Evolutionary conservation across 2,888 invertebrate genomes (phyloP).

Genomic region (Poecilobothrus nobilitatus): DNA sequence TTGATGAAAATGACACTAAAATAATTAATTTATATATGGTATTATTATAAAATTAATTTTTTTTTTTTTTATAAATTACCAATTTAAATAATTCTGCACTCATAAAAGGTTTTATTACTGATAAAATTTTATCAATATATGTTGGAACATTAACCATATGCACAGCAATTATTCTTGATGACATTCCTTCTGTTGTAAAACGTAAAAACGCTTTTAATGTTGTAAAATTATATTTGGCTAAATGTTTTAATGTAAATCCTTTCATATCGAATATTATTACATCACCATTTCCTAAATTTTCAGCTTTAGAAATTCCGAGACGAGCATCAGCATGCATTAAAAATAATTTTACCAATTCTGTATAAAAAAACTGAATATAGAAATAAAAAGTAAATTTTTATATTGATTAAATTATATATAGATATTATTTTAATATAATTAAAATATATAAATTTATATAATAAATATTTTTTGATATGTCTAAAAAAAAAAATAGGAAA

Average conservation of each 20-base stretch:
- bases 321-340: constrained; percentile 65
- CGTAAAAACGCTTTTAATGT: constrained; percentile 34
- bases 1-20: constrained; percentile 58
- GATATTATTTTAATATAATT: neutral
- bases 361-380: constrained; percentile 51
- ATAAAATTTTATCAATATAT: constrained; percentile 53
- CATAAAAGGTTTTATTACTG: constrained; percentile 55
- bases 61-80: constrained; percentile 39
- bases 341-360: constrained; percentile 58
- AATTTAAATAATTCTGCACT: constrained; percentile 55
- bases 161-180: constrained; percentile 38
- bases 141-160: constrained; percentile 57
- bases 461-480: too few relatives aligned
- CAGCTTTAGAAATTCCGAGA: constrained; percentile 50
- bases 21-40: neutral
- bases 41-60: too few relatives aligned
- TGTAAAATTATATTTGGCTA: constrained; percentile 46
- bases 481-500: too few relatives aligned
- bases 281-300: constrained; percentile 49
- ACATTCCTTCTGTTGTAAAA: constrained; percentile 35
- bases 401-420: neutral
- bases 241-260: constrained; percentile 55
- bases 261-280: constrained; percentile 62
- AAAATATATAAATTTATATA: too few relatives aligned
- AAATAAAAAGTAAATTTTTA: neutral